A percentile compares a stretch with the other conserved stretches of the same genome.
These are phyloP conservation scores for Platysternon megacephalum DNA, from an alignment of 2,113 vertebrate species.

Conservation along the genomic window DNA sequence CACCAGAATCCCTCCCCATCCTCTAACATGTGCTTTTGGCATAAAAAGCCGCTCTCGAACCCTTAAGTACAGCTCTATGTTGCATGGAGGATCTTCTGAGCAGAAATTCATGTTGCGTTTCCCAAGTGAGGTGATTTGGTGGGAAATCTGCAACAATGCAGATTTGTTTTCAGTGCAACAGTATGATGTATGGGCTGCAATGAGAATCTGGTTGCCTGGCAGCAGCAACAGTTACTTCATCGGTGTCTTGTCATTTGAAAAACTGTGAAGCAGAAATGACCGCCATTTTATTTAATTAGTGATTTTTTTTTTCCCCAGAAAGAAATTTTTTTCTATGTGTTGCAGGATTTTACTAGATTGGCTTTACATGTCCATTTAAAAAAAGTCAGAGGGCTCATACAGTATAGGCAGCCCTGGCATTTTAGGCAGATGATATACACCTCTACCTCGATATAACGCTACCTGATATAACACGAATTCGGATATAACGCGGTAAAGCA, in stretches of 20 bases:
- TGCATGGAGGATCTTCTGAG: background rate
- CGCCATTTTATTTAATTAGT: background rate
- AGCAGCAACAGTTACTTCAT: background rate
- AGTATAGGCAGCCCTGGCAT: background rate
- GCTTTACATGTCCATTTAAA: background rate
- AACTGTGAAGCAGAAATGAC: slow-evolving; percentile 32
- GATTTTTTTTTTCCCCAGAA: background rate
- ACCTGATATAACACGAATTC: too few relatives aligned
- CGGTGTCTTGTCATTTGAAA: background rate
- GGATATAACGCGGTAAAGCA: too few relatives aligned
- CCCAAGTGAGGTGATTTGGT: background rate
- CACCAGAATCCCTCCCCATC: background rate
- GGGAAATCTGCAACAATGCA: background rate
- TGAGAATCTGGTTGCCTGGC: background rate
- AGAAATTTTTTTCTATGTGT: background rate
- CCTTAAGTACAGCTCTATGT: background rate
- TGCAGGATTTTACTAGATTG: background rate
- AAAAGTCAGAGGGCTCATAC: background rate
- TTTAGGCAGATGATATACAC: fast-evolving
- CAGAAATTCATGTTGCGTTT: background rate
- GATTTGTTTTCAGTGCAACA: slow-evolving; percentile 4
- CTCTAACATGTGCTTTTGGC: background rate
- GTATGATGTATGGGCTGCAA: background rate
- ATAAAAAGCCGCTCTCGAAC: background rate
- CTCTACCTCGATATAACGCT: too few relatives aligned